These are phyloP conservation scores for Tiliqua scincoides DNA, from an alignment of 2,113 vertebrate species.

Conservation along the genomic window DNA sequence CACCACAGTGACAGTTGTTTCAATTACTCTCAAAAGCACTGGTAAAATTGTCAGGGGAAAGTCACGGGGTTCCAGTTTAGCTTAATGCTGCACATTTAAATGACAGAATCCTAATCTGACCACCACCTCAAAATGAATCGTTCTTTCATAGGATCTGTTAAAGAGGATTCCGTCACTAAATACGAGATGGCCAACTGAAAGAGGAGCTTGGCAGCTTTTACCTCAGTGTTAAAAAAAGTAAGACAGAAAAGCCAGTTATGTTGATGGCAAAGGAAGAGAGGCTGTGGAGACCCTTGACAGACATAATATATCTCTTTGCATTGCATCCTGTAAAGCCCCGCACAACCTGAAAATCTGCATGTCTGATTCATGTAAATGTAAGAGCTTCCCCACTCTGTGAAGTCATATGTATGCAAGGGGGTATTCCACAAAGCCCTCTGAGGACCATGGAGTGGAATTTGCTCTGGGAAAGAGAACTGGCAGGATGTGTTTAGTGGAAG, in stretches of 20 bases:
- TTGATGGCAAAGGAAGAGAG: too few relatives aligned
- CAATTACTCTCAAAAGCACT: conserved; percentile 42
- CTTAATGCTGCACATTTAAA: conserved; percentile 32
- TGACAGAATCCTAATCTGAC: conserved; percentile 15
- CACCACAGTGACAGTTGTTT: conserved; percentile 23
- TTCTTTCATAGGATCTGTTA: not conserved
- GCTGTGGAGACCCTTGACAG: too few relatives aligned
- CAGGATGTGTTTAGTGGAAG: not conserved
- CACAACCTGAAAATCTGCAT: not conserved
- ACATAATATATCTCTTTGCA: too few relatives aligned
- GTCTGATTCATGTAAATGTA: not conserved
- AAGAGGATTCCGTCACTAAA: not conserved
- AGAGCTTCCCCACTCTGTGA: not conserved
- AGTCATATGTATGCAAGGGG: not conserved
- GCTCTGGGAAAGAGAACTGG: not conserved
- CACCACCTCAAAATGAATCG: not conserved
- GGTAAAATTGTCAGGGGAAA: conserved; percentile 31
- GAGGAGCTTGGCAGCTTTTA: too few relatives aligned
- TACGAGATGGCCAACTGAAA: not conserved
- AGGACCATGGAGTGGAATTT: not conserved
- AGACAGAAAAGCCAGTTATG: not conserved
- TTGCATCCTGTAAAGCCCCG: too few relatives aligned
- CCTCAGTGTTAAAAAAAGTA: not conserved
- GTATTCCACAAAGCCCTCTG: not conserved
- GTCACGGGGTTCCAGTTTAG: conserved; percentile 19